These are phyloP conservation scores for Melinaea marsaeus DNA, from an alignment of 2,888 invertebrate genomes.

Conservation along the genomic window DNA sequence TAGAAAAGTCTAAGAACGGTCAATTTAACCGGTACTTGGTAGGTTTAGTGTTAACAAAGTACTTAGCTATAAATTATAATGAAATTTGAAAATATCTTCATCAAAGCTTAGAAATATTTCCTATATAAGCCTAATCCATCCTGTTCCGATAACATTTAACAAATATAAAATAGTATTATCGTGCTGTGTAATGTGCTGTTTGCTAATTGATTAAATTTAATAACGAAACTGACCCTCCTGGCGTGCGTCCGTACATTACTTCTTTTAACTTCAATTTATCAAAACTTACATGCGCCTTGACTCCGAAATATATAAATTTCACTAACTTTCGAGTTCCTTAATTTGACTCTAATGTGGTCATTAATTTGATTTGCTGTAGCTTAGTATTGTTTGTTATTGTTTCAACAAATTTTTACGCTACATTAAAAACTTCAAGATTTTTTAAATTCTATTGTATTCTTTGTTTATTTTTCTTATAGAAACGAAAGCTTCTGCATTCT, in stretches of 20 bases:
- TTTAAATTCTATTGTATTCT: background rate
- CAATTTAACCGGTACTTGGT: no score
- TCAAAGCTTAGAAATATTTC: no score
- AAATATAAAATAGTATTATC: background rate
- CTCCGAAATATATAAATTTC: constrained; percentile 28
- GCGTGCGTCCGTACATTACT: constrained; percentile 30
- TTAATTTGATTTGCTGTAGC: constrained; percentile 28
- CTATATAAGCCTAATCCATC: no score
- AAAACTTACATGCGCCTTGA: constrained; percentile 29
- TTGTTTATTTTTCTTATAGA: background rate
- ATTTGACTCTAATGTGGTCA: constrained; percentile 27
- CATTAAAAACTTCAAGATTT: background rate
- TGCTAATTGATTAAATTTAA: constrained; percentile 21
- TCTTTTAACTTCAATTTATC: constrained; percentile 25
- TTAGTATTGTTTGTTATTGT: background rate
- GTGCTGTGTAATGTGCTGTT: constrained; percentile 9
- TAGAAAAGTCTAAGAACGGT: no score
- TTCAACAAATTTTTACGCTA: constrained; percentile 14
- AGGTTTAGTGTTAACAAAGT: no score
- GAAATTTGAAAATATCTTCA: no score
- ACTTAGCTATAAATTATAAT: no score
- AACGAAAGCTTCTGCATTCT: background rate
- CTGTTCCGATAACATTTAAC: background rate
- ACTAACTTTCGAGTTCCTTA: constrained; percentile 23
- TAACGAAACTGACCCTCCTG: constrained; percentile 18